phyloP scores from a whole-genome alignment of 2,797 vertebrate genomes.

The Gymnocypris eckloni region DNA sequence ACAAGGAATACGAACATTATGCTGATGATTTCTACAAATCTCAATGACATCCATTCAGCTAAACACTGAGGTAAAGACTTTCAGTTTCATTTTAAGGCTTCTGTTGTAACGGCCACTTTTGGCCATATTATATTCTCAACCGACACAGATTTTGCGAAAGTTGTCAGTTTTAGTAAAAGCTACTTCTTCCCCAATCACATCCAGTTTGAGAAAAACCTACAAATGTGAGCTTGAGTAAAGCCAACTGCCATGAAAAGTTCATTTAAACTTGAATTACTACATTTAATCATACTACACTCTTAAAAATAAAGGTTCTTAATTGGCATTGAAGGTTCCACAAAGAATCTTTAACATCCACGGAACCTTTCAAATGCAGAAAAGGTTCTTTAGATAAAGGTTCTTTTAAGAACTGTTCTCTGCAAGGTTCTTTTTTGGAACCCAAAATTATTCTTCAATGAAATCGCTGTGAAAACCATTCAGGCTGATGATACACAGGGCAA shows the following conservation, averaged over 20 bases:
- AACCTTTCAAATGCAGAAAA: not conserved
- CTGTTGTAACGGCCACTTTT: constrained; percentile 56
- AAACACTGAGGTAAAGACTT: constrained; percentile 94
- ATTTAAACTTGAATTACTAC: constrained; percentile 57
- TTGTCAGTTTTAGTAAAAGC: constrained; percentile 64
- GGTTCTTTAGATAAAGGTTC: not conserved
- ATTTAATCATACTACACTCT: constrained; percentile 55
- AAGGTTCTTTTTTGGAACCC: not conserved
- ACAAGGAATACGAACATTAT: constrained; percentile 78
- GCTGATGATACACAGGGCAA: not conserved
- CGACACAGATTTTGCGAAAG: constrained; percentile 66
- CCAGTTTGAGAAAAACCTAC: constrained; percentile 81
- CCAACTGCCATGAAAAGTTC: constrained; percentile 55
- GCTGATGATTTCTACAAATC: constrained; percentile 74
- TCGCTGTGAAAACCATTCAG: not conserved
- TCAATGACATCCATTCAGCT: constrained; percentile 75
- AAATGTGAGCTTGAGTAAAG: constrained; percentile 57
- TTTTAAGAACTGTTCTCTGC: not conserved
- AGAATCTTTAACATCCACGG: not conserved
- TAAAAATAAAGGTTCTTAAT: not conserved
- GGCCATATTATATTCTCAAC: constrained; percentile 72
- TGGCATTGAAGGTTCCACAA: not conserved
- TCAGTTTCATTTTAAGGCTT: constrained; percentile 71
- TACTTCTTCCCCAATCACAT: constrained; percentile 71
- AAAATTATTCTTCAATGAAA: not conserved